Conservation (phyloP, 2,113 vertebrate species). For the Hipposideros armiger region DNA sequence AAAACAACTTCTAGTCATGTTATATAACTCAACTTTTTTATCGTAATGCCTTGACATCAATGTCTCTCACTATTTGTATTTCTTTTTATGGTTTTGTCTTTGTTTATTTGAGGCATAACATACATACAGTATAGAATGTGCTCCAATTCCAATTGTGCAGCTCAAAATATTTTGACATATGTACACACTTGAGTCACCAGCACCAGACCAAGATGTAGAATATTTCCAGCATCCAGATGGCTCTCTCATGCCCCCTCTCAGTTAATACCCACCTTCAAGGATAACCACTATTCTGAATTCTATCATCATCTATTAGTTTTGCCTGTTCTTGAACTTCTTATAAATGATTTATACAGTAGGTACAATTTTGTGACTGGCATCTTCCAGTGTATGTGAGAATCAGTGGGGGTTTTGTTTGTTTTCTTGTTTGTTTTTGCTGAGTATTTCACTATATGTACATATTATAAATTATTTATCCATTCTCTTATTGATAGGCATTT, state of each 20-base stretch:
- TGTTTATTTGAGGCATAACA: background rate
- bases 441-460: background rate
- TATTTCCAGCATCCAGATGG: background rate
- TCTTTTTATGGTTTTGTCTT: slow-evolving; percentile 6
- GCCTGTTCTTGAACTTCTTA: slow-evolving; percentile 18
- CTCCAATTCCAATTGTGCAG: slow-evolving; percentile 27
- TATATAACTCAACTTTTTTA: slow-evolving; percentile 44
- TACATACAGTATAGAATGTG: background rate
- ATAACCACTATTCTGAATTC: slow-evolving; percentile 40
- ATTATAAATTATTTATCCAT: slow-evolving; percentile 14
- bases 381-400: slow-evolving; percentile 28
- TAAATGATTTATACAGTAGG: background rate
- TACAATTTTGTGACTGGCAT: background rate
- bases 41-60: background rate
- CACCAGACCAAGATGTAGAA: slow-evolving; percentile 33
- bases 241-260: background rate
- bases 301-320: background rate
- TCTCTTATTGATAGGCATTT: slow-evolving; percentile 23
- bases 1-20: slow-evolving; percentile 53
- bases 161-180: background rate
- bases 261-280: slow-evolving; percentile 12
- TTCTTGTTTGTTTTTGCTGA: slow-evolving; percentile 38
- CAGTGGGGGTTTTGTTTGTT: background rate
- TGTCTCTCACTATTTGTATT: background rate
- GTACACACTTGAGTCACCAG: background rate